phyloP scores from a whole-genome alignment of 1,140 invertebrate genomes.

The Bombus confusus region DNA sequence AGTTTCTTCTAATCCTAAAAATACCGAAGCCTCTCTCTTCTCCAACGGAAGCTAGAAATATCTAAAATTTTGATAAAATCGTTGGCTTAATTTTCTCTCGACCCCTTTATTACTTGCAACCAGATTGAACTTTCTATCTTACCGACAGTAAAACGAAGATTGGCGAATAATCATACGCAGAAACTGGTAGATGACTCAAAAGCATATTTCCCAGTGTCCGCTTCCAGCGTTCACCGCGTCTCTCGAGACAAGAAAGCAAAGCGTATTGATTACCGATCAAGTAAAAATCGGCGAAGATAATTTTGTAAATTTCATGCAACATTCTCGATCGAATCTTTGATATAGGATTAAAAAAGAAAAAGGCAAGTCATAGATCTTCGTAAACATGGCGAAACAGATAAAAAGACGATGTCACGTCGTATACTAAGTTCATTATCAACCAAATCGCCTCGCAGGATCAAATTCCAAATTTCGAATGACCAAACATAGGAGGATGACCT shows the following conservation, averaged over 20 bases:
- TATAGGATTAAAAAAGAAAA: background rate
- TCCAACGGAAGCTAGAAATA: background rate
- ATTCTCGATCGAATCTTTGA: background rate
- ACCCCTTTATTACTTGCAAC: constrained; percentile 9
- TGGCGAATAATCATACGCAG: constrained; percentile 38
- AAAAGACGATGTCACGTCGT: background rate
- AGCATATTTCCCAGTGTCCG: constrained; percentile 10
- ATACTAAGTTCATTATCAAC: background rate
- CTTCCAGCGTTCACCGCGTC: background rate
- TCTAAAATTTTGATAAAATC: background rate
- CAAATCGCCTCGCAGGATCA: background rate
- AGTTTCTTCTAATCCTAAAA: background rate
- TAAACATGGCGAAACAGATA: background rate
- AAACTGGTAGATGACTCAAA: constrained; percentile 63
- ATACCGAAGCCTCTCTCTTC: background rate
- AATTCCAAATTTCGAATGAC: background rate
- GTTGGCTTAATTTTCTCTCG: background rate
- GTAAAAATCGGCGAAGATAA: background rate
- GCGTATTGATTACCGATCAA: background rate
- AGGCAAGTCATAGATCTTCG: background rate
- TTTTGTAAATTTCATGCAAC: background rate
- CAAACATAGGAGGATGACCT: constrained; percentile 8
- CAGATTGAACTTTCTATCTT: constrained; percentile 41
- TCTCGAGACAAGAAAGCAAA: background rate
- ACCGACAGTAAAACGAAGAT: constrained; percentile 51